Base-by-base conservation (phyloP, 2,888 invertebrate species). In the Sepioteuthis lessoniana region DNA sequence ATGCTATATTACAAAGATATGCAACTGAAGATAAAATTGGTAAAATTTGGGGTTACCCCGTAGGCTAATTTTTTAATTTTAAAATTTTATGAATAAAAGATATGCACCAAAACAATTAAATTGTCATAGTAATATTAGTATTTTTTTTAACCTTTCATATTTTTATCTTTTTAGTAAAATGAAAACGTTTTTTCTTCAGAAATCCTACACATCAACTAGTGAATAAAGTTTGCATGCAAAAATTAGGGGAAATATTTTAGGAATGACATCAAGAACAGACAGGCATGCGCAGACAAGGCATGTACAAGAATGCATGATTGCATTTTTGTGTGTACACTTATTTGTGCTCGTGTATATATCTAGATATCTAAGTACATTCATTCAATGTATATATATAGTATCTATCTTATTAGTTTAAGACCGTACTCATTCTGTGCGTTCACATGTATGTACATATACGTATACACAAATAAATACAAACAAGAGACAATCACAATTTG, bases 231-330 rank as follows among this genome's bases (percentile, higher is more conserved):
- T 76, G n/a, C 76, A 35, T 35, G n/a, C 76, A 13, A 31, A 76
- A 76, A 76, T 19, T 13, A n/a, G 19, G n/a, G 76, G n/a, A 76
- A 76, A 76, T 76, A 76, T 76, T 76, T 76, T 35, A 76, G n/a
- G 76, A 76, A 76, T 76, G 76, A 35, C 35, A 76, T 76, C 35
- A n/a, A 76, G 13, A 76, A 76, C 35, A 76, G 60, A 60, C 60
- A 60, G 76, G n/a, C 76, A 76, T 76, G 76, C 76, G 76, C 76
- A 76, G 76, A 76, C 76, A n/a, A 76, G 76, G 76, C 7, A 76
- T 35, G n/a, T 35, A 19, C 35, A 76, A 35, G n/a, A 76, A n/a
- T 76, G 76, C 76, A 35, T 76, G 76, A n/a, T 35, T 76, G 76
- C n/a, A 76, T 76, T 76, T 35, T 76, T 76, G n/a, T n/a, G 76